phyloP scores from a whole-genome alignment of 2,113 vertebrate genomes.

The Hymenochirus boettgeri region DNA sequence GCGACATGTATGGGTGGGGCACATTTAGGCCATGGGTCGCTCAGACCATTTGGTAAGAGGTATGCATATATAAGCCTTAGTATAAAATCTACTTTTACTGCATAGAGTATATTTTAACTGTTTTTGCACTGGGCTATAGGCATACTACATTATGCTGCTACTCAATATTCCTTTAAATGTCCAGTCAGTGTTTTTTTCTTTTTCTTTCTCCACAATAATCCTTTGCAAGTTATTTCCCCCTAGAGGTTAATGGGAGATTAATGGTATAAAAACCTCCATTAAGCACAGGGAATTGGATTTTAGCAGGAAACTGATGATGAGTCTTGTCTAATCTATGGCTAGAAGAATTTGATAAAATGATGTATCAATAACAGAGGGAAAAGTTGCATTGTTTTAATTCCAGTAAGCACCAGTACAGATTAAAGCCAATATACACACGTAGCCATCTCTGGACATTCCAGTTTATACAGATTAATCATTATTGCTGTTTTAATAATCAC shows the following conservation, averaged over 20 bases:
- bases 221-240: neutral
- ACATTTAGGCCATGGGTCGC: too few relatives aligned
- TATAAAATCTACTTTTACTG: too few relatives aligned
- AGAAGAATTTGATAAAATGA: neutral
- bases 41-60: too few relatives aligned
- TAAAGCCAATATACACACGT: neutral
- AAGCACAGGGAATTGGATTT: slow-evolving; percentile 22
- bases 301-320: slow-evolving; percentile 25
- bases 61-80: too few relatives aligned
- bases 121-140: too few relatives aligned
- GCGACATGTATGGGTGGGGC: too few relatives aligned
- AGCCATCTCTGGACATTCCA: neutral
- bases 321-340: neutral
- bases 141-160: too few relatives aligned
- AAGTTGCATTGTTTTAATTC: neutral
- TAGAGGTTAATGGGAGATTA: slow-evolving; percentile 21
- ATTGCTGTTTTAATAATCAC: neutral
- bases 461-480: neutral
- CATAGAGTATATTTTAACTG: too few relatives aligned
- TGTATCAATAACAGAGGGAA: slow-evolving; percentile 5
- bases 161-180: too few relatives aligned
- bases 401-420: neutral
- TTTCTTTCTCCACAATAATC: too few relatives aligned
- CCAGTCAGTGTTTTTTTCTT: too few relatives aligned
- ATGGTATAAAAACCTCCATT: slow-evolving; percentile 22